These are phyloP conservation scores for Eucera pruinosa DNA, from an alignment of 2,888 invertebrate species.

Conservation along the genomic window DNA sequence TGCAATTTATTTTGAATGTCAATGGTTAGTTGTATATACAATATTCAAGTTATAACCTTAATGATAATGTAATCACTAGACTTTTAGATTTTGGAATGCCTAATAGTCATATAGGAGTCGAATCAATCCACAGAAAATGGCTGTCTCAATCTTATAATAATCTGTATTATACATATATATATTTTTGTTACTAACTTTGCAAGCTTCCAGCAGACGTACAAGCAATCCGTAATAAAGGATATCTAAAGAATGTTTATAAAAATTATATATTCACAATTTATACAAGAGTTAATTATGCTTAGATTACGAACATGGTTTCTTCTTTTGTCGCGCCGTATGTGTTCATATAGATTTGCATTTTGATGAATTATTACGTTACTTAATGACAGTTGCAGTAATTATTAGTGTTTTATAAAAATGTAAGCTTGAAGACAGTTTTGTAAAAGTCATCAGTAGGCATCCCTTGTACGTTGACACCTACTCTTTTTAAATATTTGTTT, in stretches of 20 bases:
- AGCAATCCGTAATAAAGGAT: constrained; percentile 26
- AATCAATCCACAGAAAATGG: constrained; percentile 73
- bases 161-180: constrained; percentile 20
- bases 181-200: constrained; percentile 14
- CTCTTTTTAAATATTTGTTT: constrained; percentile 11
- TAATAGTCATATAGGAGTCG: constrained; percentile 78
- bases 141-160: constrained; percentile 77
- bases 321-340: neutral
- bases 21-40: constrained; percentile 82
- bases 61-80: constrained; percentile 77
- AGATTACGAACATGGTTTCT: neutral
- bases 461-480: neutral
- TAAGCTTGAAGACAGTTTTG: constrained; percentile 15
- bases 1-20: constrained; percentile 79
- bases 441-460: constrained; percentile 26
- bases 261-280: constrained; percentile 34
- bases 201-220: constrained; percentile 18
- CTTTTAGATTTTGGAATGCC: constrained; percentile 82
- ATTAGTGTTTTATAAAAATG: constrained; percentile 6
- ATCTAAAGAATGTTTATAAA: constrained; percentile 27
- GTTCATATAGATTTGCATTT: neutral
- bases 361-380: neutral
- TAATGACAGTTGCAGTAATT: constrained; percentile 22
- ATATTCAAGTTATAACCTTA: constrained; percentile 76
- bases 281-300: constrained; percentile 19